phyloP scores from a whole-genome alignment of 2,797 vertebrate genomes.

The Acipenser transmontanus region DNA sequence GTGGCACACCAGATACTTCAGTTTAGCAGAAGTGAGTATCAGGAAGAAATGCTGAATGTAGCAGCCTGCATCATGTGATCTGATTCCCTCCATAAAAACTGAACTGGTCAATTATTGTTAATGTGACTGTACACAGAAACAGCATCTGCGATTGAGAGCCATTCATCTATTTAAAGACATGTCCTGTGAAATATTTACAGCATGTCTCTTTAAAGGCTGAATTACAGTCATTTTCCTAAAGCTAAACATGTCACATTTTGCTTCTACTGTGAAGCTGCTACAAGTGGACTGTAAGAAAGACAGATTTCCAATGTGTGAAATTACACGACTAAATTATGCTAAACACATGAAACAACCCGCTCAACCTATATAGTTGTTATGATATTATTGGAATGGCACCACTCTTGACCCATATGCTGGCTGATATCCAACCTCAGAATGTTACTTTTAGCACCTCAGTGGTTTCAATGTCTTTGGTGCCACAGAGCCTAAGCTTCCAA shows the following conservation, averaged over 20 bases:
- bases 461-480: slow-evolving; percentile 7
- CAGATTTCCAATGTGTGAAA: slow-evolving; percentile 7
- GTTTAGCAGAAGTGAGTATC: too few species aligned
- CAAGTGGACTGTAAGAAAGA: slow-evolving; percentile 16
- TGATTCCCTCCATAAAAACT: background rate
- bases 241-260: slow-evolving; percentile 34
- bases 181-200: slow-evolving; percentile 34
- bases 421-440: slow-evolving; percentile 6
- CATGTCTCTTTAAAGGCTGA: slow-evolving; percentile 34
- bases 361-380: slow-evolving; percentile 2
- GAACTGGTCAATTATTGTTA: slow-evolving; percentile 26
- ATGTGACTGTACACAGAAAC: slow-evolving; percentile 27
- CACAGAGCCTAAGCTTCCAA: background rate
- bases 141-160: slow-evolving; percentile 24
- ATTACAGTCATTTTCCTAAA: slow-evolving; percentile 27
- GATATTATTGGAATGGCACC: slow-evolving; percentile 24
- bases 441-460: background rate
- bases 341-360: background rate
- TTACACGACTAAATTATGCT: slow-evolving; percentile 3
- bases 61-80: background rate
- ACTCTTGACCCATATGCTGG: slow-evolving; percentile 7
- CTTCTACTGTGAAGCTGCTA: slow-evolving; percentile 24
- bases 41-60: too few species aligned
- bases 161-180: slow-evolving; percentile 39
- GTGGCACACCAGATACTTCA: too few species aligned